Evolutionary conservation across 2,888 invertebrate genomes (phyloP).

Genomic region (Catocala sponsa): DNA sequence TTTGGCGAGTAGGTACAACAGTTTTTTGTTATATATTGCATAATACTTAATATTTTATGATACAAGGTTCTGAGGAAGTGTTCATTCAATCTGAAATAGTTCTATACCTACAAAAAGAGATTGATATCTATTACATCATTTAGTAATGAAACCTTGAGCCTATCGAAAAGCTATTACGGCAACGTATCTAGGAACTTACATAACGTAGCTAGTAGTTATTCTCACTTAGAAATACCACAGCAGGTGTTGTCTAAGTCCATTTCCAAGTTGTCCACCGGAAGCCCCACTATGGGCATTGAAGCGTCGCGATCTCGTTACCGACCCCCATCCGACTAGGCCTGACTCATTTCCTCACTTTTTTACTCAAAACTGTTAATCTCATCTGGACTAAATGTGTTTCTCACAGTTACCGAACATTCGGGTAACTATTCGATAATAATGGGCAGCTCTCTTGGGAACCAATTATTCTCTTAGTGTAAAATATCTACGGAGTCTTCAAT

Average conservation of each 20-base stretch:
- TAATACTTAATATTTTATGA: slow-evolving; percentile 23
- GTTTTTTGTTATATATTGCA: slow-evolving; percentile 33
- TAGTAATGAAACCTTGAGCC: too few relatives aligned
- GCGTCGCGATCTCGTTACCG: slow-evolving; percentile 75
- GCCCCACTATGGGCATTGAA: slow-evolving; percentile 69
- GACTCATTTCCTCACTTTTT: slow-evolving; percentile 81
- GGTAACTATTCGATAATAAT: slow-evolving; percentile 47
- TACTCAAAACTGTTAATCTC: slow-evolving; percentile 61
- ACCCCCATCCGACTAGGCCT: slow-evolving; percentile 64
- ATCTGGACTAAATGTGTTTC: slow-evolving; percentile 67
- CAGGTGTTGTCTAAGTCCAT: slow-evolving; percentile 65
- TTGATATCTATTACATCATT: not conserved
- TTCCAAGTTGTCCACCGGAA: slow-evolving; percentile 70
- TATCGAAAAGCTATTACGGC: too few relatives aligned
- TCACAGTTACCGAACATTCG: slow-evolving; percentile 64
- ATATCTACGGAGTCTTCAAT: slow-evolving; percentile 40
- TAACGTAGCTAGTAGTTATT: not conserved
- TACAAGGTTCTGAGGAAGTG: slow-evolving; percentile 17
- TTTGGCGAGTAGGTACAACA: slow-evolving; percentile 46
- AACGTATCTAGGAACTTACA: too few relatives aligned
- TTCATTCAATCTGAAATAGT: not conserved
- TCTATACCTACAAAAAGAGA: not conserved
- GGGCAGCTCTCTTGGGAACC: slow-evolving; percentile 53
- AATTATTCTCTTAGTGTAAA: slow-evolving; percentile 42
- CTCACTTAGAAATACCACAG: slow-evolving; percentile 39